These are phyloP conservation scores for Cricetomys ansorgei DNA, from an alignment of 2,113 vertebrate genomes.

Conservation along the genomic window DNA sequence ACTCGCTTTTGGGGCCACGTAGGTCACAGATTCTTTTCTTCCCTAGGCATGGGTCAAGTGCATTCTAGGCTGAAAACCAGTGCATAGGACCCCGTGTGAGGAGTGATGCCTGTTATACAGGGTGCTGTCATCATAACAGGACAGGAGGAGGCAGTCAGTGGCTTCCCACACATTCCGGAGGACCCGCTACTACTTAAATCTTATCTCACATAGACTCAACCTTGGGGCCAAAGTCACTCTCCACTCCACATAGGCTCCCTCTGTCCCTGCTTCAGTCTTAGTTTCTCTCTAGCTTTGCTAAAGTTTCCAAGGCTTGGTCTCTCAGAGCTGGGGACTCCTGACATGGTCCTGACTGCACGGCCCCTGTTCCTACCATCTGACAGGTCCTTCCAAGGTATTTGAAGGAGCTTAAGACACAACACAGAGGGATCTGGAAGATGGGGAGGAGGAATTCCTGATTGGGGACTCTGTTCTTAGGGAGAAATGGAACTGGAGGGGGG, in stretches of 20 bases:
- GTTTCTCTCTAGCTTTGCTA: not conserved
- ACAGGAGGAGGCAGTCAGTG: not conserved
- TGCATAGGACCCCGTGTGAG: not conserved
- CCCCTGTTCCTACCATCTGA: too few relatives aligned
- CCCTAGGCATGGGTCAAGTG: not conserved
- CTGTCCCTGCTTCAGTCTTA: not conserved
- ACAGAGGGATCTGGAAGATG: not conserved
- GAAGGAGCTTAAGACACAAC: not conserved
- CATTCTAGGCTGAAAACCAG: not conserved
- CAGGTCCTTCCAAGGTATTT: not conserved
- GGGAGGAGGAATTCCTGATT: not conserved
- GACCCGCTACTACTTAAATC: not conserved
- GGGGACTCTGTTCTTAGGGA: not conserved
- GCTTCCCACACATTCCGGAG: not conserved
- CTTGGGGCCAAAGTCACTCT: too few relatives aligned
- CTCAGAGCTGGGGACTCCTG: not conserved
- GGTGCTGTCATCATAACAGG: too few relatives aligned
- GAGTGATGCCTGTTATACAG: not conserved
- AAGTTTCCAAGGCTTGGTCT: not conserved
- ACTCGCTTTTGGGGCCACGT: not conserved
- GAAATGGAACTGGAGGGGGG: not conserved
- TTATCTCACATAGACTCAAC: not conserved
- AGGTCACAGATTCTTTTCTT: not conserved
- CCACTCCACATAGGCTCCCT: rapidly evolving
- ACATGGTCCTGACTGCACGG: not conserved